phyloP scores from a whole-genome alignment of 2,113 vertebrate species.

The Desmodus rotundus region DNA sequence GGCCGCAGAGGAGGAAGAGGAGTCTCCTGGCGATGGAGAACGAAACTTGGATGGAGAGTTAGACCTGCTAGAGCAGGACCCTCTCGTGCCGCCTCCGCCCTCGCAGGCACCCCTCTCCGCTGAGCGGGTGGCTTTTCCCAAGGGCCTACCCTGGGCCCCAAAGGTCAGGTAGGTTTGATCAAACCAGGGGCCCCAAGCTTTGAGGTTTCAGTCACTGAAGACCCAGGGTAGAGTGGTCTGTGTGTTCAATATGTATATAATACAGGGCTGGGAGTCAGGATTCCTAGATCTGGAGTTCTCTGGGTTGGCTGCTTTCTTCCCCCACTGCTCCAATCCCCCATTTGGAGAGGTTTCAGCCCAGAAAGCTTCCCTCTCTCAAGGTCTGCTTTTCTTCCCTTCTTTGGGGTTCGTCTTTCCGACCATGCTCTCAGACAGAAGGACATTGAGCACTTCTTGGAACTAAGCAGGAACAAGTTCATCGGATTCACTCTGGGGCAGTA shows the following conservation, averaged over 20 bases:
- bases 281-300: background rate
- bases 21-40: constrained; percentile 85
- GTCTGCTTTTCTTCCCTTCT: constrained; percentile 51
- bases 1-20: constrained; percentile 90
- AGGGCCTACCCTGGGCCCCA: constrained; percentile 96
- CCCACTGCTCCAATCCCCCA: background rate
- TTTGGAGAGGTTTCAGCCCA: background rate
- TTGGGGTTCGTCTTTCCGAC: background rate
- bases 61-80: constrained; percentile 91
- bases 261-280: background rate
- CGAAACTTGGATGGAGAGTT: constrained; percentile 90
- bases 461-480: constrained; percentile 97
- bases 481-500: constrained; percentile 97
- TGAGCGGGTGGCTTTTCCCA: constrained; percentile 92
- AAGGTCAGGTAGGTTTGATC: constrained; percentile 91
- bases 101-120: constrained; percentile 75
- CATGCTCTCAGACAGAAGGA: constrained; percentile 91
- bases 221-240: background rate
- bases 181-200: background rate
- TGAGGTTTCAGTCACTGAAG: background rate
- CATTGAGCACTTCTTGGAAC: constrained; percentile 96
- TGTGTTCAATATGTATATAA: background rate
- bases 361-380: constrained; percentile 21
- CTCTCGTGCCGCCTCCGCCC: constrained; percentile 81
- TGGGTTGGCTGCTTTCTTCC: background rate